Base-by-base conservation (phyloP, 2,113 vertebrate genomes). In the Odontophorus gujanensis region DNA sequence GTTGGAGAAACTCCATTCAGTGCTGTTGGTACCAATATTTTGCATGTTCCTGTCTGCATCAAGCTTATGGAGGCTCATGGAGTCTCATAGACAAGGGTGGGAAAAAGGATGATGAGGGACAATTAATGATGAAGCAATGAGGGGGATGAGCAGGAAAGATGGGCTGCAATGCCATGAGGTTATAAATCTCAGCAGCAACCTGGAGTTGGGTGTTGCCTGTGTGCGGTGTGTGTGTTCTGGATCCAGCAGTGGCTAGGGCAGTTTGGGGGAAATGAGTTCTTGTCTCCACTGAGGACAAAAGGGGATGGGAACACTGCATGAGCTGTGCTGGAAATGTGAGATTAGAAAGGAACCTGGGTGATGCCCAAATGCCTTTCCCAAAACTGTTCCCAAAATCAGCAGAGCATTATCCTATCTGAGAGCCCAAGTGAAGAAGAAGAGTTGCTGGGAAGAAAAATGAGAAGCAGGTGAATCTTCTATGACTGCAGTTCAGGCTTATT, bases 231-330 rank as follows among this genome's bases (percentile, higher is more conserved):
- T n/a, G 22, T 25, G 42, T 6, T 25, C 32, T 30, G 66, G 11
- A 34, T 32, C 25, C 51, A 58, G 38, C 34, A 43, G 32, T 28
- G 67, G 47, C 25, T 25, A 2, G 18, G 15, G 38, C 32, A 30
- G 11, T 18, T 78, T 25, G 5, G 30, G 45, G 5, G 1, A 2
- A 7, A 43, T 34, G 36, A 7, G 9, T 32, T 89, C 30, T n/a
- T 8, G 1, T 38, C 19, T 21, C n/a, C 2, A 0, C 13, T 1
- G 0, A 24, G 28, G 62, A 11, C 61, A 38, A 40, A 42, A 3
- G 6, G 28, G 57, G 40, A 25, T 28, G 28, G 81, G 45, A 32
- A 12, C 0, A 14, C 7, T 61, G 38, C 59, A 73, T 65, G 42
- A 21, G 6, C 1, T 2, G 0, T 43, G 47, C 40, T 62, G 58